Evolutionary conservation across 1,140 invertebrate species (phyloP), one percentile per base, ranked within the genome.

Genomic region (Scaptodrosophila lebanonensis): DNA sequence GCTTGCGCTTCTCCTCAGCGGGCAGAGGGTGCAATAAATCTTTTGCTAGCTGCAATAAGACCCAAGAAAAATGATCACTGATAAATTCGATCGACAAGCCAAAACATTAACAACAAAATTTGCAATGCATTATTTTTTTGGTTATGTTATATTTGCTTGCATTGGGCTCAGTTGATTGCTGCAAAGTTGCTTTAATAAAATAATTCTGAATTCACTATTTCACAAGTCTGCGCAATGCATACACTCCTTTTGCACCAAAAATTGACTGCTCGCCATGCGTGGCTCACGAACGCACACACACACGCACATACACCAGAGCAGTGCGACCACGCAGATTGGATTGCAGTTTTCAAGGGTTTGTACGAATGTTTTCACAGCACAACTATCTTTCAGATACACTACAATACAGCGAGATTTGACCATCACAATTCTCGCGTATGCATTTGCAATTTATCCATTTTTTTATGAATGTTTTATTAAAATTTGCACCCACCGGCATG

Each of bases 21-120:
- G 95, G 93, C 71, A 91, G 91, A 67, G 98, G 98, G 89, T 99
- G 96, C 71, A 99, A 90, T 88, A 99, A 93, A 91, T 99, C 98
- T 89, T 93, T 94, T 66, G 97, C 97, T 87, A 99, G 91, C 96
- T 97, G 89, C 60, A 94, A 93, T 13, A 12, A 4, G 5, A n/a
- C n/a, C 7, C 18, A 1, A 1, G 22, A 57, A 27, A 13, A 42
- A 20, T 47, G 17, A 30, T 42, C 12, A 44, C 13, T 17, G 22
- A 38, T 40, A 35, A 38, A 56, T 59, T 44, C 35, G 6, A 3
- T 40, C 3, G 17, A 2, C n/a, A 7, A 66, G 75, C 59, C 53
- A 53, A 64, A 32, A 39, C 5, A 22, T 30, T 11, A 61, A 27
- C 25, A 32, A n/a, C 56, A 4, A 38, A 49, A 27, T 49, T 29